Percentiles rank a stretch among this genome's conserved stretches.
Conservation (phyloP, 2,113 vertebrate genomes). For the Echinops telfairi region DNA sequence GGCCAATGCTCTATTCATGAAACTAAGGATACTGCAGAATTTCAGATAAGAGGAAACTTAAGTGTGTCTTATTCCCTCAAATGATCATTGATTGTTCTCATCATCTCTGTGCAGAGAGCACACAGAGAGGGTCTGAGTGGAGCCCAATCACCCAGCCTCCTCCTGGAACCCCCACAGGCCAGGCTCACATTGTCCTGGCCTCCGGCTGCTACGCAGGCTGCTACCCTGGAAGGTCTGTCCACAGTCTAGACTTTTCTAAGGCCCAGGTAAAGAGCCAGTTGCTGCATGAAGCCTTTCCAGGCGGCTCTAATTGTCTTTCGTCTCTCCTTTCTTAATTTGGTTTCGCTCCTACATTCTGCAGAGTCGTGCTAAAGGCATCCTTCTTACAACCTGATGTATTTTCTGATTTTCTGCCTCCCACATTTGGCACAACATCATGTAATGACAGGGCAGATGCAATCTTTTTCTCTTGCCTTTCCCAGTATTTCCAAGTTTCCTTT, state of each 20-base stretch:
- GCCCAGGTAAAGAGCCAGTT: background rate
- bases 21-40: slow-evolving; percentile 45
- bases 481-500: slow-evolving; percentile 4
- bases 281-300: background rate
- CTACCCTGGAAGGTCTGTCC: background rate
- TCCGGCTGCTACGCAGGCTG: background rate
- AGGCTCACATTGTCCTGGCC: slow-evolving; percentile 13
- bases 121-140: slow-evolving; percentile 64
- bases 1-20: background rate
- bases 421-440: background rate
- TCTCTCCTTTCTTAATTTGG: slow-evolving; percentile 43
- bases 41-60: slow-evolving; percentile 72
- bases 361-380: background rate
- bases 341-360: background rate
- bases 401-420: background rate
- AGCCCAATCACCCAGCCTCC: slow-evolving; percentile 67
- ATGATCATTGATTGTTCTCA: slow-evolving; percentile 75
- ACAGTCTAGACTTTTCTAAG: background rate
- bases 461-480: slow-evolving; percentile 34
- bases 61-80: slow-evolving; percentile 72
- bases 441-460: background rate
- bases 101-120: slow-evolving; percentile 45
- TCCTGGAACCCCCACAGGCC: background rate
- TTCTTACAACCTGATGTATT: background rate
- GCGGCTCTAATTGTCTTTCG: background rate